Conservation (phyloP, 2,888 invertebrate genomes). For the Metacarcinus magister region DNA sequence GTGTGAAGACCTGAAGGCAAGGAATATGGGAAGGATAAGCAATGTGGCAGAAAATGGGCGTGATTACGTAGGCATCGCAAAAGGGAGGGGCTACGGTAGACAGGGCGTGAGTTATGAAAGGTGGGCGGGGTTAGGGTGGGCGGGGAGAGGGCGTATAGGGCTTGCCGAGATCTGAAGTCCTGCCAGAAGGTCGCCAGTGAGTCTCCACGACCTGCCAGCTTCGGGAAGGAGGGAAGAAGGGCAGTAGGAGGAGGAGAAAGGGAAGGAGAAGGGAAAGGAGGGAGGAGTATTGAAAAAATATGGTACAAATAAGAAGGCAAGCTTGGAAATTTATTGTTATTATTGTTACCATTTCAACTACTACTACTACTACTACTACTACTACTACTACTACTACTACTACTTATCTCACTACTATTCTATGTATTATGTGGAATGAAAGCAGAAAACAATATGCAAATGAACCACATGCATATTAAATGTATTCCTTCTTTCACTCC, state of each 20-base stretch:
- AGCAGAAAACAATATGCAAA: neutral
- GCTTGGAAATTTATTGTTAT: neutral
- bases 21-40: neutral
- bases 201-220: neutral
- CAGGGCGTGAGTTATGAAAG: neutral
- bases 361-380: conserved; percentile 31
- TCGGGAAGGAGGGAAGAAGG: neutral
- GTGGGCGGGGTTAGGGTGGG: neutral
- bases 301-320: neutral
- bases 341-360: neutral
- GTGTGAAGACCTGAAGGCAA: no score
- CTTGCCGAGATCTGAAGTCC: neutral
- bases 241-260: neutral
- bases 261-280: neutral
- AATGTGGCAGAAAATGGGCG: neutral
- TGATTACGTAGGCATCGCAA: neutral
- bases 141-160: neutral
- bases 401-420: neutral
- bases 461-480: neutral
- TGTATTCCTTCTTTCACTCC: neutral
- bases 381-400: neutral
- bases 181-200: neutral
- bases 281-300: neutral
- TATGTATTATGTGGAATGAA: neutral
- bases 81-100: neutral